Evolutionary conservation across 1,140 invertebrate genomes (phyloP).

Genomic region (Cheumatopsyche charites): DNA sequence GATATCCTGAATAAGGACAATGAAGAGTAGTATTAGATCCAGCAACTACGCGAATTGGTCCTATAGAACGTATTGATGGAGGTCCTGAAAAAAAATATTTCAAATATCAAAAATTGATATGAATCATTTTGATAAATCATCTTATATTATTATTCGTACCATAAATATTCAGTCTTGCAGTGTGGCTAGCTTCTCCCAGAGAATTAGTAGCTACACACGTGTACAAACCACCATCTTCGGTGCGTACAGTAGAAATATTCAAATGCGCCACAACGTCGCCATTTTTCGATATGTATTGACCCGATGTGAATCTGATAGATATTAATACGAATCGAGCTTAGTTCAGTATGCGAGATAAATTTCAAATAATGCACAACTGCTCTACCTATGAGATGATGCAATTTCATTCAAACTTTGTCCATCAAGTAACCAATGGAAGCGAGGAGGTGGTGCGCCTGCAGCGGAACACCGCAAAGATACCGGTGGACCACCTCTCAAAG

Average conservation of each 20-base stretch:
- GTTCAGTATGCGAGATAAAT: too few relatives aligned
- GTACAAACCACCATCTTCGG: constrained; percentile 82
- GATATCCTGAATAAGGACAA: constrained; percentile 89
- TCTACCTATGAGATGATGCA: constrained; percentile 62
- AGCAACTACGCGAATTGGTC: constrained; percentile 83
- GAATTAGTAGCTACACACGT: constrained; percentile 79
- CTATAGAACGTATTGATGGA: constrained; percentile 78
- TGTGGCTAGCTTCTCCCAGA: constrained; percentile 72
- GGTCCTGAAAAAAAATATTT: constrained; percentile 66
- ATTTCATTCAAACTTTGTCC: constrained; percentile 70
- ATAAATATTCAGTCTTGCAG: constrained; percentile 82
- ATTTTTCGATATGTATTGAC: constrained; percentile 76
- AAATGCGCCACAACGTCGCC: constrained; percentile 88
- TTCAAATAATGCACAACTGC: neutral
- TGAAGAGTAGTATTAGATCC: constrained; percentile 77
- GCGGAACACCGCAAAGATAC: constrained; percentile 84
- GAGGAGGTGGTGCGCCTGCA: constrained; percentile 82
- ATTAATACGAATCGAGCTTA: neutral
- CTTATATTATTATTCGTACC: constrained; percentile 63
- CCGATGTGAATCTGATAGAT: constrained; percentile 63
- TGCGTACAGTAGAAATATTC: constrained; percentile 81
- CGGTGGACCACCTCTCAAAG: constrained; percentile 76
- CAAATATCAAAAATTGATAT: neutral
- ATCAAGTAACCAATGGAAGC: constrained; percentile 84
- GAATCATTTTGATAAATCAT: neutral